Base-by-base conservation (phyloP, 1,140 invertebrate species). In the Tetramorium simillimum region DNA sequence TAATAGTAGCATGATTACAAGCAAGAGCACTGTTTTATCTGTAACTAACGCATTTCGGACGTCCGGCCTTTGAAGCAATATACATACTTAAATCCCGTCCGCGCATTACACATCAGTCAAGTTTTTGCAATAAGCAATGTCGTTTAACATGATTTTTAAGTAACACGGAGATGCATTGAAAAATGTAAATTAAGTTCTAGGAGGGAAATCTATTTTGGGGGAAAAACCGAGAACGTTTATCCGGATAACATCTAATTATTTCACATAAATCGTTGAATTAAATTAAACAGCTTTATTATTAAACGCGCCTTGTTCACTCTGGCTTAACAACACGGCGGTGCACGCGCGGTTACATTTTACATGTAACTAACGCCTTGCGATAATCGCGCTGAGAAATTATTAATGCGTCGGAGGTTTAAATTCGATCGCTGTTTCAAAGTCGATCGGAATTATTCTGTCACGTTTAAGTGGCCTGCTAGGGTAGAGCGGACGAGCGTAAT, bases 21-120 rank as follows among this genome's bases (percentile, higher is more conserved):
- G 67, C 40, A 46, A 73, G 67, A 73, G 67, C 67, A 73, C 53
- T 82, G 56, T 73, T 82, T 82, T 82, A 72, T 73, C 80, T 60
- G 67, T 82, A 73, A 82, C 80, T 82, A 73, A 82, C 56, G 53
- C 80, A 82, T 73, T 82, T 82, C 67, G 80, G 80, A 82, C 24
- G 67, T 82, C 80, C 67, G 80, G 67, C 80, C 40, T 82, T 82
- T 82, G 80, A 82, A 72, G 40, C 12, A 73, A 82, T 73, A n/a
- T 60, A 82, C 40, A 9, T 58, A 49, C 67, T 72, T 56, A 56
- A 69, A 40, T 58, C 49, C 5, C 40, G 7, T 73, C 14, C 53
- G 40, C 12, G 18, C 43, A 28, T 43, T 43, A 37, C 28, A 43
- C 1, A 49, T 72, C 3, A 3, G 3, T 3, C 3, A 33, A 58